These are phyloP conservation scores for Drosophila rellima DNA, from an alignment of 2,888 invertebrate species.

Conservation along the genomic window DNA sequence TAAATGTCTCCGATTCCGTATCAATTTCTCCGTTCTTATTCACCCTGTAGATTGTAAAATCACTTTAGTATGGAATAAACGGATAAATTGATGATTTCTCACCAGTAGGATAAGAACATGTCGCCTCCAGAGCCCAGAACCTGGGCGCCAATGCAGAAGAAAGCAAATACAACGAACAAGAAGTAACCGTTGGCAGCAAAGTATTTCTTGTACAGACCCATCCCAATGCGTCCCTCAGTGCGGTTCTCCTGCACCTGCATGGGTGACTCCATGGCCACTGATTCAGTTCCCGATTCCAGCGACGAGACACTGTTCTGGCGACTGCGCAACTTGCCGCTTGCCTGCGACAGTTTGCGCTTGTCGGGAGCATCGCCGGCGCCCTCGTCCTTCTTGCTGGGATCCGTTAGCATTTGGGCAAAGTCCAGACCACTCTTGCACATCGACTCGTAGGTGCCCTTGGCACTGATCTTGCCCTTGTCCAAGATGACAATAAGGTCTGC, in stretches of 20 bases:
- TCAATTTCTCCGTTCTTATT: constrained; percentile 74
- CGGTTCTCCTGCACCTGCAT: constrained; percentile 87
- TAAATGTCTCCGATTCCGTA: constrained; percentile 54
- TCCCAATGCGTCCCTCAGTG: constrained; percentile 88
- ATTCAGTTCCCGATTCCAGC: constrained; percentile 86
- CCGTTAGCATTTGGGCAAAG: constrained; percentile 90
- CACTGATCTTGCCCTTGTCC: constrained; percentile 84
- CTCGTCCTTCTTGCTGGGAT: constrained; percentile 86
- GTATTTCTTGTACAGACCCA: constrained; percentile 89
- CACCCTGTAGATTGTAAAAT: constrained; percentile 64
- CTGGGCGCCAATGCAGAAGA: constrained; percentile 90
- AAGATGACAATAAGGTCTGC: constrained; percentile 87
- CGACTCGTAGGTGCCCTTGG: constrained; percentile 90
- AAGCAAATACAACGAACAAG: constrained; percentile 87
- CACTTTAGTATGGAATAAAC: neutral
- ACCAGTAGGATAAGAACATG: constrained; percentile 93
- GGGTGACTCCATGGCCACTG: constrained; percentile 84
- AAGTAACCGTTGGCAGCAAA: constrained; percentile 89
- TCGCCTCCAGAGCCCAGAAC: constrained; percentile 91
- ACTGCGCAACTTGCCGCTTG: constrained; percentile 69
- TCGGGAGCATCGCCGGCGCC: constrained; percentile 59
- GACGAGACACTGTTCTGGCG: constrained; percentile 85
- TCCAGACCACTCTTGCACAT: constrained; percentile 91
- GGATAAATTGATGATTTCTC: constrained; percentile 28
- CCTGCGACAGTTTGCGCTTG: constrained; percentile 73